Percentiles rank a stretch among this genome's conserved stretches.
Conservation (phyloP, 2,797 vertebrate species). For the Macropodus opercularis region DNA sequence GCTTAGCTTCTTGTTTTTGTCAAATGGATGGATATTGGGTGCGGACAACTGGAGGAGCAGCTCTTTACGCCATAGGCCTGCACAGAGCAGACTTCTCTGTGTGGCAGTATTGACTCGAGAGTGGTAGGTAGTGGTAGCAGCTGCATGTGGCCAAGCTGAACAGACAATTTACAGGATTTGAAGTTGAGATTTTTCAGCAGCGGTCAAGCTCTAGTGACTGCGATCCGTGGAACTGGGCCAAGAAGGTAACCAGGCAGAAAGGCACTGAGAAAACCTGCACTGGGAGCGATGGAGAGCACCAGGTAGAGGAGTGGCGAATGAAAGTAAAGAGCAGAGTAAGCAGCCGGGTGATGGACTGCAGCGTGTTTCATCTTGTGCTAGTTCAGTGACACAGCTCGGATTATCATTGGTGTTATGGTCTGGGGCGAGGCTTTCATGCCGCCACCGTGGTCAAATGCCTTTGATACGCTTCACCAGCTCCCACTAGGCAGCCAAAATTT, state of each 20-base stretch:
- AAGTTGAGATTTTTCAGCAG: conserved; percentile 8
- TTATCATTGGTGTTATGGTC: conserved; percentile 70
- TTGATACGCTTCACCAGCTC: conserved; percentile 70
- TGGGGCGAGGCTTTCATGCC: conserved; percentile 71
- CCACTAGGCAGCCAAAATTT: conserved; percentile 59
- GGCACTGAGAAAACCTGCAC: conserved; percentile 20
- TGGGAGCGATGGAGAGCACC: conserved; percentile 22
- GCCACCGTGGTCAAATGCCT: conserved; percentile 74
- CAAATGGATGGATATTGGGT: background rate
- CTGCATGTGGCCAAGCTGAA: background rate
- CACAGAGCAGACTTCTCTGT: background rate
- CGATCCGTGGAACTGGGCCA: conserved; percentile 31
- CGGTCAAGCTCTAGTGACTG: conserved; percentile 39
- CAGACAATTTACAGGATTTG: background rate
- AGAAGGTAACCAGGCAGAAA: conserved; percentile 34
- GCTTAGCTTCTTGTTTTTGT: conserved; percentile 2
- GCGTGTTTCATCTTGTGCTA: conserved; percentile 61
- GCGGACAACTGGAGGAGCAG: background rate
- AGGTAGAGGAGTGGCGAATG: conserved; percentile 26
- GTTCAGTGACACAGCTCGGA: conserved; percentile 64
- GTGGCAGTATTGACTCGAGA: background rate
- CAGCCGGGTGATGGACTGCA: conserved; percentile 26
- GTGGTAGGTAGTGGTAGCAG: background rate
- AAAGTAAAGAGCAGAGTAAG: conserved; percentile 36
- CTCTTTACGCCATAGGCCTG: background rate